Base-by-base conservation (phyloP, 2,113 vertebrate species). In the Numida meleagris region DNA sequence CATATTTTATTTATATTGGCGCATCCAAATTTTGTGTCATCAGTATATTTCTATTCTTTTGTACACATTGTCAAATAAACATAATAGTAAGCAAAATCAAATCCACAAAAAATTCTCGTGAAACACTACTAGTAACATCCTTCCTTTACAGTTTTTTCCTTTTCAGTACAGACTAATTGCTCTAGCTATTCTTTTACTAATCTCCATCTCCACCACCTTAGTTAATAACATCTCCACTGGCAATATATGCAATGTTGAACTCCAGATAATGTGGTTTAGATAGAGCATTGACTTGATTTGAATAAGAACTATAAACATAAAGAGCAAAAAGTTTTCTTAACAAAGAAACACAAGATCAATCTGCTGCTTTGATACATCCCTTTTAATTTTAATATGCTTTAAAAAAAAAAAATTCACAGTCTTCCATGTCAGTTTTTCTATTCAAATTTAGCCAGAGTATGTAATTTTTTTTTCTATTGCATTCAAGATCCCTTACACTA, bases 141-240 rank as follows among this genome's bases (percentile, higher is more conserved):
- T 55, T 82, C 21, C 12, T 65, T 73, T 21, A 23, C 19, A 38
- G 14, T 46, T 57, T 13, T 63, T 88, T 90, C 21, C 10, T 72
- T 75, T 86, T 87, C 43, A 48, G 29, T 76, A 51, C 12, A 90
- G 58, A 66, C 25, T 43, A 20, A 72, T 85, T 68, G 25, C 23
- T 73, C 75, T 46, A 65, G 48, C 7, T 88, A 27, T 66, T 81
- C 63, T 92, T 45, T 36, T 25, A 76, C 76, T 82, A 59, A 74
- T 86, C 55, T 88, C 42, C 38, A 61, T 89, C 62, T 89, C 66
- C 40, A 85, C 79, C 36, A 86, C 81, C 72, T 90, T 88, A 95
- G 90, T 94, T 92, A 86, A 83, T 74, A 92, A 80, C 17, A 61
- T 17, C 23, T 93, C 58, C 53, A 36, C 25, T 46, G 67, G 36